These are phyloP conservation scores for Rana temporaria DNA, from an alignment of 2,113 vertebrate species.

Conservation along the genomic window DNA sequence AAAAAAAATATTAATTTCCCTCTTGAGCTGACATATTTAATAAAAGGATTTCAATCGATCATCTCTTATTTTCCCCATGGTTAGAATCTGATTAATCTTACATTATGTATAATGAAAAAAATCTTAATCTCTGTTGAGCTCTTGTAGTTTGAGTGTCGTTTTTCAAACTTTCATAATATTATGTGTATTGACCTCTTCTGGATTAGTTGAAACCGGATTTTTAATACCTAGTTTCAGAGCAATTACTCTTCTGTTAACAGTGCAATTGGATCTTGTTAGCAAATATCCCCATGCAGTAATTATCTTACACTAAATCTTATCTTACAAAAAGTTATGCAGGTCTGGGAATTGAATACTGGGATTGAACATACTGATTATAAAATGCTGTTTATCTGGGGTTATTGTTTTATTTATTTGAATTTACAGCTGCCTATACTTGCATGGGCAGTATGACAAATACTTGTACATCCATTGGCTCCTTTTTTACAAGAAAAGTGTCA, in stretches of 20 bases:
- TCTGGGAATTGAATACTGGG: neutral
- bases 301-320: neutral
- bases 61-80: neutral
- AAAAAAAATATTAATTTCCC: too few species aligned
- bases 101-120: neutral
- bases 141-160: neutral
- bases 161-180: slow-evolving; percentile 20
- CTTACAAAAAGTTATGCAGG: neutral
- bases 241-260: slow-evolving; percentile 7
- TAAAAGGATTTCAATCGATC: neutral
- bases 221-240: neutral
- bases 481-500: too few species aligned
- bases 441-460: too few species aligned
- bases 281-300: neutral
- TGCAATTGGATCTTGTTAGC: neutral
- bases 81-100: neutral
- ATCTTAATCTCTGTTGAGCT: neutral
- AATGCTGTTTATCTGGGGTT: too few species aligned
- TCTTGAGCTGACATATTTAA: too few species aligned
- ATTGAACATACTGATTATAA: too few species aligned
- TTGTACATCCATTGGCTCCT: too few species aligned
- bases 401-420: too few species aligned
- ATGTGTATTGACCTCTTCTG: slow-evolving; percentile 27
- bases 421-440: too few species aligned
- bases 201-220: slow-evolving; percentile 4